phyloP scores from a whole-genome alignment of 2,113 vertebrate genomes.

The Mormyrus lacerda region DNA sequence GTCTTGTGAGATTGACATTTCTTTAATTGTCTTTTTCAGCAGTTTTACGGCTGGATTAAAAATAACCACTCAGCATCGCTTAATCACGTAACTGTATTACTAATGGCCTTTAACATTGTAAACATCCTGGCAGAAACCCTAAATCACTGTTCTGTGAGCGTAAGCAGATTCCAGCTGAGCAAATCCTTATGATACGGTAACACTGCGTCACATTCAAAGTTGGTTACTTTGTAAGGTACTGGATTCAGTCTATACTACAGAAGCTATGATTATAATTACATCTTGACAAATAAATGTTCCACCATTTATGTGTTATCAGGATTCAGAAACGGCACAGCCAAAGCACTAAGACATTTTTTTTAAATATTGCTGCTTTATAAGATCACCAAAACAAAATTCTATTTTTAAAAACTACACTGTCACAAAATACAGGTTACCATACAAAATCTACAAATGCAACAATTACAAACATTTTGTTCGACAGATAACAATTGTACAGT shows the following conservation, averaged over 20 bases:
- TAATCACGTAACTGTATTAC: not conserved
- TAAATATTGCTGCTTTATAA: conserved; percentile 45
- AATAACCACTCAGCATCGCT: conserved; percentile 1
- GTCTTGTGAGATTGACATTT: not conserved
- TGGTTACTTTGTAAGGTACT: not conserved
- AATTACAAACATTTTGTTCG: conserved; percentile 65
- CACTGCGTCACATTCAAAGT: not conserved
- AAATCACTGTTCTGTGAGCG: not conserved
- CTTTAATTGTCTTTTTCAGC: not conserved
- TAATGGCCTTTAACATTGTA: not conserved
- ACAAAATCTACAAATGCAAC: conserved; percentile 71
- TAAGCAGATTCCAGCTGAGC: not conserved
- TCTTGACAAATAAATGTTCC: not conserved
- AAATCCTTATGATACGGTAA: not conserved
- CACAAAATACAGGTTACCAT: conserved; percentile 65
- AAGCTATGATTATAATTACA: not conserved
- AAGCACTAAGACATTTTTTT: conserved; percentile 49
- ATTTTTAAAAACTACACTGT: conserved; percentile 53
- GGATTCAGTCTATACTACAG: not conserved
- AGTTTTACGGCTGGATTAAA: not conserved
- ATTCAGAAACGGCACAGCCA: not conserved
- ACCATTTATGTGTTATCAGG: not conserved
- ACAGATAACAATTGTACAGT: conserved; percentile 63
- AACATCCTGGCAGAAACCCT: not conserved
- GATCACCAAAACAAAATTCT: conserved; percentile 54